These are phyloP conservation scores for Apamea crenata DNA, from an alignment of 2,888 invertebrate species.

Conservation along the genomic window DNA sequence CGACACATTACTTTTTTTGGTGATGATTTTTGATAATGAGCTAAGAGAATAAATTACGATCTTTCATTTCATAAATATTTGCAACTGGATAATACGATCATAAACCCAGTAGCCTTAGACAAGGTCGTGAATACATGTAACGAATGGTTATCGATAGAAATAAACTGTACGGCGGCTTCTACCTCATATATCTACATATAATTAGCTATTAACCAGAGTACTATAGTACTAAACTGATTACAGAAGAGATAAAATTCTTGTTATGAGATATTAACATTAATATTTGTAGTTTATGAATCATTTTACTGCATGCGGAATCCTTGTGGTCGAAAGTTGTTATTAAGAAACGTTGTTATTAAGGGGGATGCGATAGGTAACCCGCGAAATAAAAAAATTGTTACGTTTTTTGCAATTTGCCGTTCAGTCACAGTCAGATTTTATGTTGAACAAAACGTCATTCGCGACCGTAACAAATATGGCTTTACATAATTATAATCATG, in stretches of 20 bases:
- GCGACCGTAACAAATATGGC: too few relatives aligned
- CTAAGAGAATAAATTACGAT: background rate
- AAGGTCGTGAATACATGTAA: conserved; percentile 31
- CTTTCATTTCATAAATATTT: background rate
- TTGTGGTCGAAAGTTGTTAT: background rate
- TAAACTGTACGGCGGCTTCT: conserved; percentile 41
- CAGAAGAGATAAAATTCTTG: conserved; percentile 41
- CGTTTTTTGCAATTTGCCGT: too few relatives aligned
- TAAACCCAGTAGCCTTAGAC: conserved; percentile 19
- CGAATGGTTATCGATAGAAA: conserved; percentile 44
- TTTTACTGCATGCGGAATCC: background rate
- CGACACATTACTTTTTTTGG: background rate
- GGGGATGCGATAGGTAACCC: too few relatives aligned
- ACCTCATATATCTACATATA: conserved; percentile 51
- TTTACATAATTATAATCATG: too few relatives aligned
- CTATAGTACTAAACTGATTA: conserved; percentile 37
- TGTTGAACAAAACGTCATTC: too few relatives aligned
- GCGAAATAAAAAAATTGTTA: too few relatives aligned
- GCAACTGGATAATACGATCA: conserved; percentile 3
- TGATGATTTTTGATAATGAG: background rate
- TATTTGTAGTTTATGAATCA: too few relatives aligned
- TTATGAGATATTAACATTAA: conserved; percentile 25
- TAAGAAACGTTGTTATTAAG: background rate
- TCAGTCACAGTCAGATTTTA: too few relatives aligned
- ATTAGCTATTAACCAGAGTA: conserved; percentile 52